Evolutionary conservation across 2,113 vertebrate species (phyloP).

Genomic region (Oncorhynchus gorbuscha): DNA sequence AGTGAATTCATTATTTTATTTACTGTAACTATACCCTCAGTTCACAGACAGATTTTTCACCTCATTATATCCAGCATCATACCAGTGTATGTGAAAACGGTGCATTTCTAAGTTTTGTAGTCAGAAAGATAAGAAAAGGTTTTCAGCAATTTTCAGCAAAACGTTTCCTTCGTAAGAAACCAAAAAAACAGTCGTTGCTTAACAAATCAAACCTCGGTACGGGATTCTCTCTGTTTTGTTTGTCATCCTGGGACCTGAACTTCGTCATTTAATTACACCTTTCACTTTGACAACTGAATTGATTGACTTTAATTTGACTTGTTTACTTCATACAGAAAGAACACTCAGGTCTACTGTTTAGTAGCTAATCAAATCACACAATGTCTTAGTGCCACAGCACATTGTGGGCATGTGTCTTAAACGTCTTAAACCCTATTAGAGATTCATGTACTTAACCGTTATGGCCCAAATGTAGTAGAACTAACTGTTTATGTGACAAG

Average conservation of each 20-base stretch:
- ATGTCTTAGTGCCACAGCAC: conserved; percentile 72
- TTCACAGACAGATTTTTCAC: too few species aligned
- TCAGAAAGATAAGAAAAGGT: too few species aligned
- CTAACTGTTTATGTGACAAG: conserved; percentile 32
- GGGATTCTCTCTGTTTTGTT: too few species aligned
- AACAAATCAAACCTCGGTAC: too few species aligned
- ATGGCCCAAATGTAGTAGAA: conserved; percentile 50
- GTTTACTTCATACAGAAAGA: conserved; percentile 51
- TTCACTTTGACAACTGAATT: conserved; percentile 28
- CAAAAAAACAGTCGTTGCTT: too few species aligned
- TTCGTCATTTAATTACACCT: conserved; percentile 25
- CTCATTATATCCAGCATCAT: too few species aligned
- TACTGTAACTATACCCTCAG: background rate
- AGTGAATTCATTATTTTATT: background rate
- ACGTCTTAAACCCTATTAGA: conserved; percentile 75
- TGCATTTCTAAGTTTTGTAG: too few species aligned
- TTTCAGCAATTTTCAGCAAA: too few species aligned
- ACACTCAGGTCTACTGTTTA: conserved; percentile 67
- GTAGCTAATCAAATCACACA: conserved; percentile 65
- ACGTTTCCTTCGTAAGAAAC: too few species aligned
- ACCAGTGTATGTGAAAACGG: too few species aligned
- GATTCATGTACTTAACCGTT: conserved; percentile 71
- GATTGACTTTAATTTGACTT: conserved; percentile 38
- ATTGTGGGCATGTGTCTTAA: conserved; percentile 53
- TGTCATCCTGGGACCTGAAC: conserved; percentile 12